phyloP scores from a whole-genome alignment of 2,797 vertebrate genomes.

The Phoeniculus purpureus region DNA sequence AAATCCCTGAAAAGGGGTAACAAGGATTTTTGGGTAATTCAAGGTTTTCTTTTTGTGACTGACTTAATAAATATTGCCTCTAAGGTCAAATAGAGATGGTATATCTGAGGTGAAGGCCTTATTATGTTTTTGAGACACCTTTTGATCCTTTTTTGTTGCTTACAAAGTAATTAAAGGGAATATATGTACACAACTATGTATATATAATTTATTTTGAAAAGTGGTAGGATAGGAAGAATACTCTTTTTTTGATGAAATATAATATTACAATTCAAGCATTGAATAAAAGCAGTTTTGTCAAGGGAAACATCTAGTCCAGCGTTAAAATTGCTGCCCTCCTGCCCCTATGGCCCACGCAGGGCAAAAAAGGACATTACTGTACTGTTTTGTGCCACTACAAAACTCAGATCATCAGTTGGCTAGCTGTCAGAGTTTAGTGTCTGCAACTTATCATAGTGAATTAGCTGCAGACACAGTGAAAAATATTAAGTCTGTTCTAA shows the following conservation, averaged over 20 bases:
- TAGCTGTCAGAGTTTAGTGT: neutral
- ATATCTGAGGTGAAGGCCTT: neutral
- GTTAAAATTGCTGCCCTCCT: neutral
- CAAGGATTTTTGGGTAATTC: neutral
- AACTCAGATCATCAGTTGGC: neutral
- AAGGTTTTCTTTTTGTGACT: neutral
- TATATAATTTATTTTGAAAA: neutral
- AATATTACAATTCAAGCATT: neutral
- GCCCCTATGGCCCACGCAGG: neutral
- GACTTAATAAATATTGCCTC: neutral
- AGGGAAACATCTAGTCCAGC: neutral
- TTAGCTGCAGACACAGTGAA: neutral
- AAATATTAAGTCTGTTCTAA: neutral
- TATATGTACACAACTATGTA: neutral
- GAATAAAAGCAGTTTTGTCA: neutral
- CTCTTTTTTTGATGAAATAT: neutral
- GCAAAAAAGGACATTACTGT: neutral
- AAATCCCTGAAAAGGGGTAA: neutral
- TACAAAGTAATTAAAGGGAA: neutral
- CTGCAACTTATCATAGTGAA: neutral
- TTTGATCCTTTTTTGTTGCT: neutral
- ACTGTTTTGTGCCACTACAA: neutral
- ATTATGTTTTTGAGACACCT: neutral
- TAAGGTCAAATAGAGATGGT: neutral
- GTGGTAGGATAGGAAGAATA: neutral